Evolutionary conservation across 2,888 invertebrate genomes (phyloP), one percentile per base, ranked within the genome.

Genomic region (Melitaea athalia): DNA sequence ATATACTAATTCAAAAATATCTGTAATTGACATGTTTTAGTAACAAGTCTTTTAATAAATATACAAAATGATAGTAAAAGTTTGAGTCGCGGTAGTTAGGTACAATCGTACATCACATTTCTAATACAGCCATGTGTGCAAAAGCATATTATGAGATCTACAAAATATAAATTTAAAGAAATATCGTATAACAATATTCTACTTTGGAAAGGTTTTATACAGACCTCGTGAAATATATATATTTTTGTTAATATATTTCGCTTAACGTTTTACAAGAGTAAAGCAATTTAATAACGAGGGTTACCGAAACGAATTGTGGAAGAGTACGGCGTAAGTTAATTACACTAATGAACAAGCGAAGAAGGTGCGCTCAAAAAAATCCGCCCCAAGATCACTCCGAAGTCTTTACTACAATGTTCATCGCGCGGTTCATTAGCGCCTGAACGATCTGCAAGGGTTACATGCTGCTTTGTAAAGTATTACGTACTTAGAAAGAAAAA

Each of bases 341-440:
- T 91, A 90, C 88, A 88, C 91, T 91, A 91, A 91, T 91, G 91
- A 91, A 91, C 89, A 88, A 88, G 89, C 84, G 87, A 88, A 83
- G 83, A 82, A 90, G 90, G 89, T 91, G 85, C 85, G 86, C 89
- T 89, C 82, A 78, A 88, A 91, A 90, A 91, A 91, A 88, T 85
- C 83, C 85, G 80, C 86, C 88, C 90, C 86, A 85, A 89, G 90
- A 91, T 91, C 91, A 90, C 89, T 91, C 86, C 85, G 86, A 86
- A 89, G 88, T 90, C 90, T 90, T 91, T 90, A 90, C 87, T 89
- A 85, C 86, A 86, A 88, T 90, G 91, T 89, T 91, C 90, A 89
- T 88, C 83, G 85, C 86, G 85, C 86, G 91, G 86, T 91, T 91
- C 91, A 91, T 91, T 91, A 91, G 88, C 88, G 90, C 87, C 85